phyloP scores from a whole-genome alignment of 2,113 vertebrate species.

The Cinclus mexicanus region DNA sequence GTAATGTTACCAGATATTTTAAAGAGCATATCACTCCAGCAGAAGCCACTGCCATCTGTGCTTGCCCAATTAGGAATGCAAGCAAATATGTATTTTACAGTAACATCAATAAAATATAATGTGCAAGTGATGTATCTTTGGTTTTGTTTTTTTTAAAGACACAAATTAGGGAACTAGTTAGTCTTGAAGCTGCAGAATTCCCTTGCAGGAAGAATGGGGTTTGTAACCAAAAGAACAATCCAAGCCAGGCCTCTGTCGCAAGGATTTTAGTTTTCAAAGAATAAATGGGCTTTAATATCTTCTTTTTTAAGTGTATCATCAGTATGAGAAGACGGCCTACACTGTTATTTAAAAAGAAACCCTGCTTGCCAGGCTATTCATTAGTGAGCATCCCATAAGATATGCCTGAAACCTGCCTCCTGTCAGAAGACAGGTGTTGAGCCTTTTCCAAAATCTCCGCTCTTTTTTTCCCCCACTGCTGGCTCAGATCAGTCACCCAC shows the following conservation, averaged over 20 bases:
- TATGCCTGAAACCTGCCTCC: background rate
- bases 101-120: conserved; percentile 70
- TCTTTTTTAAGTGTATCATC: background rate
- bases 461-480: background rate
- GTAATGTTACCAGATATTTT: conserved; percentile 62
- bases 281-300: background rate
- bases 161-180: conserved; percentile 35
- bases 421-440: background rate
- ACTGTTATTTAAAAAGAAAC: background rate
- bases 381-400: background rate
- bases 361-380: background rate
- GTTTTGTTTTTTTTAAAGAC: background rate
- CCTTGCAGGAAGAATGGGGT: background rate
- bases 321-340: background rate
- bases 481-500: background rate
- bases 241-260: background rate
- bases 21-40: conserved; percentile 39
- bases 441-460: background rate
- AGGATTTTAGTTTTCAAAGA: background rate
- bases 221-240: conserved; percentile 27
- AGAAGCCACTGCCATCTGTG: conserved; percentile 72
- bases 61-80: conserved; percentile 73
- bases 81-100: conserved; percentile 74
- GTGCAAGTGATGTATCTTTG: background rate
- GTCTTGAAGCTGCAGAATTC: conserved; percentile 37